Evolutionary conservation across 1,140 invertebrate genomes (phyloP), one percentile per base, ranked within the genome.

Genomic region (Drosophila bocki): DNA sequence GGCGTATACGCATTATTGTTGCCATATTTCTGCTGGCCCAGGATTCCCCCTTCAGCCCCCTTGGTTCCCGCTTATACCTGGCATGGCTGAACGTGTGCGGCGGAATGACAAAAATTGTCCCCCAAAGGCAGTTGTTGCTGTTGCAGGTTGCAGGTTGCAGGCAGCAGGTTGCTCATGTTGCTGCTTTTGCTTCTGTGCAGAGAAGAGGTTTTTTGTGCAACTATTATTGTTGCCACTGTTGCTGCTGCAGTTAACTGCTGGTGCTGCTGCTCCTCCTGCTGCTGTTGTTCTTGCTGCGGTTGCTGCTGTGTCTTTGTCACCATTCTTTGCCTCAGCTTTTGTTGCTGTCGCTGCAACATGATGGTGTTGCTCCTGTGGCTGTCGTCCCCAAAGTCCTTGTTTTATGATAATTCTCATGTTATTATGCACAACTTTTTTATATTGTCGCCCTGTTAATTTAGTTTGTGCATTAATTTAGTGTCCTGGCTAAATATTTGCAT

Each of bases 391-490:
- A 37, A 39, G 64, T 19, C 63, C 65, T 33, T 59, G 69, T 74
- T 72, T 72, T 74, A 74, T 74, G 70, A 72, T 72, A 72, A 74
- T 74, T 74, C 70, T 44, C 68, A n/a, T 60, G 70, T 60, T 74
- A 74, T 74, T 74, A 74, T 74, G 53, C 67, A 33, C 37, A 35
- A 72, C 45, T 74, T 72, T 74, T 72, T 74, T 74, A 74, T 72
- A 70, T 51, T 41, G 22, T 37, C 29, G 45, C 35, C 54, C 19
- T 44, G 54, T 51, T 74, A 22, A 74, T 74, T 74, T 72, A 39
- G 53, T n/a, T 39, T 6, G 19, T 3, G 8, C 33, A 8, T 56
- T 56, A 39, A 56, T 56, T 26, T 51, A 51, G 15, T 32, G 32
- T n/a, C 4, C 22, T 8, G 0, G 22, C 8, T 3, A 50, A n/a